Evolutionary conservation across 1,140 invertebrate species (phyloP), one percentile per base, ranked within the genome.

Genomic region (Drosophila yakuba): DNA sequence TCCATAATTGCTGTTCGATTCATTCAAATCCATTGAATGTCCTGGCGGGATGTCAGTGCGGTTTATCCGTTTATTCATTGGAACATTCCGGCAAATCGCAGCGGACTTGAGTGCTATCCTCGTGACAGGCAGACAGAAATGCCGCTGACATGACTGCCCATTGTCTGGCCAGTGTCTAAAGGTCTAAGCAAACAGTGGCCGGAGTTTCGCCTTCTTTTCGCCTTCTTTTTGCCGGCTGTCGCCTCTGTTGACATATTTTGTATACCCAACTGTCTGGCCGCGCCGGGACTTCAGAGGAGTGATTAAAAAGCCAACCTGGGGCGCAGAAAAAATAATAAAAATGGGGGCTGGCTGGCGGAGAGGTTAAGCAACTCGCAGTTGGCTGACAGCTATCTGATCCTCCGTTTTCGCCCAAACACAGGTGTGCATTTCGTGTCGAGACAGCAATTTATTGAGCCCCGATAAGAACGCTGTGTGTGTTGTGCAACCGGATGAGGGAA

Each of bases 161-260:
- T 83, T 82, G 80, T 82, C 74, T 72, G 64, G 78, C 39, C 58
- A 57, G 61, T 72, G 83, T 88, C 83, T 56, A 62, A 62, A 63
- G 67, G 83, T 88, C 83, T 63, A 62, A 74, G 67, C 74, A 39
- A 44, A 78, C 41, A 58, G 35, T 52, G 58, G 43, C 48, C 15
- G 47, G 47, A 72, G 61, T 61, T 88, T 79, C 48, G 69, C 55
- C 83, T 52, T 35, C 25, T 12, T 61, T 88, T 79, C 48, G 66
- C 55, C 83, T 52, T 35, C 25, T 12, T 66, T 68, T 48, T 68
- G 55, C 59, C 59, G 61, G 23, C 59, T 47, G 72, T 62, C 68
- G 68, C 36, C 72, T 60, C 71, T 51, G 74, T 47, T 57, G 64
- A 77, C 72, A 64, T 78, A 80, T 71, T 82, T 86, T 85, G 81